Evolutionary conservation across 2,797 vertebrate species (phyloP).

Genomic region (Molothrus aeneus): DNA sequence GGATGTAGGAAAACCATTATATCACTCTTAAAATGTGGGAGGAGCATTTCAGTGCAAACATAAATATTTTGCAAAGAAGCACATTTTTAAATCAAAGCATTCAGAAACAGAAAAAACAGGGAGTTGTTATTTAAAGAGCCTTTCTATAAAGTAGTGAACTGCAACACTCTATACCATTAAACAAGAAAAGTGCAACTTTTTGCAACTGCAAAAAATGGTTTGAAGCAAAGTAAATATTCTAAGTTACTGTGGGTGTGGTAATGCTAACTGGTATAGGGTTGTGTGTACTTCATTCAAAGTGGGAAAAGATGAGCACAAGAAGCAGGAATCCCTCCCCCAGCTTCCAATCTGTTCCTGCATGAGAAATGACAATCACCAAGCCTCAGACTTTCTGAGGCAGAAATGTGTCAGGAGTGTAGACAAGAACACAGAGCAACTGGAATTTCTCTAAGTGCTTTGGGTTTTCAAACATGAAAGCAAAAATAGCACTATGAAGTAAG

Average conservation of each 20-base stretch:
- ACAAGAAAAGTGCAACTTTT: not conserved
- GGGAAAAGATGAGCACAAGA: not conserved
- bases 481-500: not conserved
- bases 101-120: not conserved
- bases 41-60: not conserved
- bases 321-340: conserved; percentile 6
- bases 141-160: not conserved
- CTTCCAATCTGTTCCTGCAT: conserved; percentile 6
- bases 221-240: not conserved
- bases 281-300: not conserved
- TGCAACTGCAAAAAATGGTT: not conserved
- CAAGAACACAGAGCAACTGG: not conserved
- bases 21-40: conserved; percentile 12
- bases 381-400: not conserved
- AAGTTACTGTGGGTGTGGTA: not conserved
- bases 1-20: not conserved
- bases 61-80: not conserved
- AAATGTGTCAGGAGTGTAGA: not conserved
- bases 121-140: not conserved
- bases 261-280: not conserved
- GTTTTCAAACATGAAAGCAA: not conserved
- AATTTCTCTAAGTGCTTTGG: not conserved
- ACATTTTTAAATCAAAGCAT: not conserved
- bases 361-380: not conserved
- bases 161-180: not conserved